phyloP scores from a whole-genome alignment of 2,797 vertebrate genomes.

The Sebastes taczanowskii region DNA sequence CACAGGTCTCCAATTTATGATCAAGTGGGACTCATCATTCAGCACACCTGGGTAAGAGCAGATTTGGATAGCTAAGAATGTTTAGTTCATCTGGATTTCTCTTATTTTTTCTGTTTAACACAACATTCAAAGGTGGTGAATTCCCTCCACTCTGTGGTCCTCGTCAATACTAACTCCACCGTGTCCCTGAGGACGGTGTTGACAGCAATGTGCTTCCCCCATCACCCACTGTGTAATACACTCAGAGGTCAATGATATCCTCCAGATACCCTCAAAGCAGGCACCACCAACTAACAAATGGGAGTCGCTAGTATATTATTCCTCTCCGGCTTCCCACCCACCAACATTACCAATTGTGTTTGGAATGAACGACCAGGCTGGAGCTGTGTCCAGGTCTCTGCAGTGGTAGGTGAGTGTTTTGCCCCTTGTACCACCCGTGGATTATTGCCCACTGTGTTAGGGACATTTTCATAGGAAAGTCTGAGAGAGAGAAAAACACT shows the following conservation, averaged over 20 bases:
- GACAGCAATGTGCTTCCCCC: neutral
- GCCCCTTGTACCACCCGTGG: neutral
- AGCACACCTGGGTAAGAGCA: no score
- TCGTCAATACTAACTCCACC: neutral
- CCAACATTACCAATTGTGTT: neutral
- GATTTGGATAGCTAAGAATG: no score
- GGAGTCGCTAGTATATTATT: neutral
- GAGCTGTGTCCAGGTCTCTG: neutral
- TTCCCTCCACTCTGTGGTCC: neutral
- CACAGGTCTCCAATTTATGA: no score
- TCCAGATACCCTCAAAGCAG: neutral
- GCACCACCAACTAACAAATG: neutral
- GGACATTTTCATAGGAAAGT: conserved; percentile 23
- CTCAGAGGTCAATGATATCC: conserved; percentile 1
- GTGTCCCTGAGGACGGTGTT: neutral
- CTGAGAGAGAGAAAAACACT: neutral
- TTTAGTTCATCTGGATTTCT: no score
- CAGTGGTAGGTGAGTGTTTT: neutral
- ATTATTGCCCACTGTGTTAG: conserved; percentile 30
- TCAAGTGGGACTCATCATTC: no score
- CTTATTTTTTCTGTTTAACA: no score
- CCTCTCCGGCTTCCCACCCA: neutral
- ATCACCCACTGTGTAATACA: neutral
- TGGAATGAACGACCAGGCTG: neutral
- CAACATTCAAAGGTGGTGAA: neutral